Conservation (phyloP, 2,797 vertebrate species). For the Pangasius djambal region DNA sequence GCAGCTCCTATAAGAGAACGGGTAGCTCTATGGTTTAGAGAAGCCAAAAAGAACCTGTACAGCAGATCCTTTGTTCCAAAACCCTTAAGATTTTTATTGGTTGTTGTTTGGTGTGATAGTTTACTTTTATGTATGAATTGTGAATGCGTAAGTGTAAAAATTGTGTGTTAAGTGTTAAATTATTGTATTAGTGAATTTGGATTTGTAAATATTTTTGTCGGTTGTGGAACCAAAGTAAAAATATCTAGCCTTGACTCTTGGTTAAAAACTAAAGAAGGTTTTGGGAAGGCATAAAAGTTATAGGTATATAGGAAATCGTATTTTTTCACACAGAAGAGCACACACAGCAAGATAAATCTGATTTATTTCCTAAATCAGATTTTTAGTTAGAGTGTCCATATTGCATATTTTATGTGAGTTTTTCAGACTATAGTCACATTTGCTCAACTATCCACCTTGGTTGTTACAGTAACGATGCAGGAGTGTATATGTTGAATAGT, state of each 20-base stretch:
- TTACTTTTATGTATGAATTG: neutral
- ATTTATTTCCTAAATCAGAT: constrained; percentile 6
- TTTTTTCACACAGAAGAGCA: neutral
- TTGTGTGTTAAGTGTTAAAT: neutral
- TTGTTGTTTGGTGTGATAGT: neutral
- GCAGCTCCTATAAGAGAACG: neutral
- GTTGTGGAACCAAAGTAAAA: neutral
- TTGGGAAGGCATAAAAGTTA: too few species aligned
- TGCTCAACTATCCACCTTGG: neutral
- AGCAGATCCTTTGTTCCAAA: neutral
- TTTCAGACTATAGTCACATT: too few species aligned
- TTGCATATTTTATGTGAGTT: neutral
- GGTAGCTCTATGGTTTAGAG: neutral
- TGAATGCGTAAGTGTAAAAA: neutral
- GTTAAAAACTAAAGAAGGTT: neutral
- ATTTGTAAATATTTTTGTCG: neutral
- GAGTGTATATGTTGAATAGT: neutral
- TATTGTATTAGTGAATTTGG: neutral
- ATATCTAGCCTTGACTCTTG: neutral
- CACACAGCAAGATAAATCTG: neutral
- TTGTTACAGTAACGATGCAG: neutral
- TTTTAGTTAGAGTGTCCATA: neutral
- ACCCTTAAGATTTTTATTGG: neutral
- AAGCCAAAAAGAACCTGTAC: neutral
- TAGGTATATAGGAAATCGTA: too few species aligned